phyloP scores from a whole-genome alignment of 1,140 invertebrate species.

The Pantala flavescens region DNA sequence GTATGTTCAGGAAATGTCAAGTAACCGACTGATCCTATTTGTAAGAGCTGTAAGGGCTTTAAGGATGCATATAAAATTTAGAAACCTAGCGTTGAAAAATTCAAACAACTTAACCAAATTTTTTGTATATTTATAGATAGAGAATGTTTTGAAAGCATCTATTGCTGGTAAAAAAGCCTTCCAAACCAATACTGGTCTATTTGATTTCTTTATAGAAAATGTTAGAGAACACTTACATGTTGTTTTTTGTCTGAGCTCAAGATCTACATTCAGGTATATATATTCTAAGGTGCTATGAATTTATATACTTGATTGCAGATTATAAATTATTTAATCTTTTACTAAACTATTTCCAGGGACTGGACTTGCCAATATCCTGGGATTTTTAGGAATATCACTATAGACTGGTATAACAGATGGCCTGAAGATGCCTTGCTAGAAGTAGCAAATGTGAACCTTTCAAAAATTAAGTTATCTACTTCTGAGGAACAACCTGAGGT shows the following conservation, averaged over 20 bases:
- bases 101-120: too few species aligned
- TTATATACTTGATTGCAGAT: not conserved
- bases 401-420: constrained; percentile 84
- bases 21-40: too few species aligned
- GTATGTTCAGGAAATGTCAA: constrained; percentile 36
- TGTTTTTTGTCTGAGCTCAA: constrained; percentile 74
- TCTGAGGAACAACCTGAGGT: not conserved
- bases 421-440: constrained; percentile 73
- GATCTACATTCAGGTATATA: constrained; percentile 47
- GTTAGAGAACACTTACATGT: constrained; percentile 68
- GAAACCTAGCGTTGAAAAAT: too few species aligned
- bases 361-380: constrained; percentile 74
- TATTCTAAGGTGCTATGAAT: not conserved
- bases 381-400: constrained; percentile 73
- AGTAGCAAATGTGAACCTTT: constrained; percentile 40
- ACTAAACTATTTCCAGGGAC: constrained; percentile 46
- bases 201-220: constrained; percentile 63
- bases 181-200: constrained; percentile 54
- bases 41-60: too few species aligned
- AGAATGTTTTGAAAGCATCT: constrained; percentile 50
- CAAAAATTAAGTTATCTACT: not conserved
- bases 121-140: constrained; percentile 49
- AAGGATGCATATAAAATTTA: too few species aligned
- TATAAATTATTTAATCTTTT: not conserved
- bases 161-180: constrained; percentile 52